Evolutionary conservation across 2,113 vertebrate species (phyloP).

Genomic region (Lynx canadensis): DNA sequence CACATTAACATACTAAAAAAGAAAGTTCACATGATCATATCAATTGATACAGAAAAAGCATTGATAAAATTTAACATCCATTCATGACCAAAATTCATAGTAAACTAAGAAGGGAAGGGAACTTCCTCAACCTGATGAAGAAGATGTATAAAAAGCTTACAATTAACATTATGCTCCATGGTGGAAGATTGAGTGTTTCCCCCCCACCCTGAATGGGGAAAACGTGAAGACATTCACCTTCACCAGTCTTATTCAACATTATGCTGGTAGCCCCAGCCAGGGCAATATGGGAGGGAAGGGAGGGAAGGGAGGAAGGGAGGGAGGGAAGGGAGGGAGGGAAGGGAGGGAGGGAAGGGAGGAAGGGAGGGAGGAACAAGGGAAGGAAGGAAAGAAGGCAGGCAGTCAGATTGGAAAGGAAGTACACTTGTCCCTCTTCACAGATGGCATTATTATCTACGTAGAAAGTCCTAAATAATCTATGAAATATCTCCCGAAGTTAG

Average conservation of each 20-base stretch:
- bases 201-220: not conserved
- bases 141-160: not conserved
- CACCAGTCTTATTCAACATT: not conserved
- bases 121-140: not conserved
- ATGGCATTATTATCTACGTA: not conserved
- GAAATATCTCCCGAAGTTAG: constrained; percentile 7
- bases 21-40: not conserved
- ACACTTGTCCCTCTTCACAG: not conserved
- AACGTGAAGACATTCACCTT: not conserved
- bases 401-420: not conserved
- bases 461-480: not conserved
- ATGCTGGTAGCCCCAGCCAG: not conserved
- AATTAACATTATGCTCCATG: not conserved
- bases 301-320: not conserved
- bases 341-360: not conserved
- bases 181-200: not conserved
- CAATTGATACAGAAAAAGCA: not conserved
- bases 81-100: not conserved
- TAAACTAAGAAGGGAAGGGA: not conserved
- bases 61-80: constrained; percentile 18
- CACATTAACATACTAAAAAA: not conserved
- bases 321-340: not conserved
- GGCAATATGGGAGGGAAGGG: not conserved
- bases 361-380: not conserved
- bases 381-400: not conserved